A percentile compares a stretch with the other conserved stretches of the same genome.
Conservation (phyloP, 2,113 vertebrate species). For the Trichomycterus rosablanca region DNA sequence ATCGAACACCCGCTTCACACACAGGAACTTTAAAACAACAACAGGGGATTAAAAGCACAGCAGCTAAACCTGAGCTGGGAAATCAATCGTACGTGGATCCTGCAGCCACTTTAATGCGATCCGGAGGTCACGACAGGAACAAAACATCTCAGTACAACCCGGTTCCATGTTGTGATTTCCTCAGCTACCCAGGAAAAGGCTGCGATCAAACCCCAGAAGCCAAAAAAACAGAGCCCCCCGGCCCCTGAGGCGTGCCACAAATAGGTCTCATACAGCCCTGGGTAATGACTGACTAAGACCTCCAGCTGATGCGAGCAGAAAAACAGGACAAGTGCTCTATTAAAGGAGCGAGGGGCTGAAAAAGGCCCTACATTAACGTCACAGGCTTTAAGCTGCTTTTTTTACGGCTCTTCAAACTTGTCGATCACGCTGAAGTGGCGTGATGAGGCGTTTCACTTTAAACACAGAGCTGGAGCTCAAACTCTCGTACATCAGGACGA, state of each 20-base stretch:
- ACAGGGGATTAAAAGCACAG: slow-evolving; percentile 7
- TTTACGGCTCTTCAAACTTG: slow-evolving; percentile 34
- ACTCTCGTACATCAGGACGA: slow-evolving; percentile 2
- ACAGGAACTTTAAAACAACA: slow-evolving; percentile 8
- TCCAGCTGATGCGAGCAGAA: slow-evolving; percentile 60
- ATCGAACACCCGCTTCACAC: too few relatives aligned
- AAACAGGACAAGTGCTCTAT: slow-evolving; percentile 51
- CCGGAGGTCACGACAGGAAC: slow-evolving; percentile 29
- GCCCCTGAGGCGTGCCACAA: slow-evolving; percentile 64
- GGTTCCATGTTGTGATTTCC: slow-evolving; percentile 49
- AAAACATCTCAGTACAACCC: slow-evolving; percentile 1
- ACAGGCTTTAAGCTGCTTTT: slow-evolving; percentile 22
- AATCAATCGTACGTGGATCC: slow-evolving; percentile 51
- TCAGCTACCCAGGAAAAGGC: slow-evolving; percentile 57
- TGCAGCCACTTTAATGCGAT: slow-evolving; percentile 31
- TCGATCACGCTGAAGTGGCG: slow-evolving; percentile 9
- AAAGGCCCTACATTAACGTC: slow-evolving; percentile 28
- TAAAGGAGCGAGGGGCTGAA: slow-evolving; percentile 36
- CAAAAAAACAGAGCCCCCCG: slow-evolving; percentile 58
- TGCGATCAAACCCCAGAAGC: slow-evolving; percentile 64
- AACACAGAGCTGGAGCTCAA: slow-evolving; percentile 26
- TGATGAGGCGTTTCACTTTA: slow-evolving; percentile 21
- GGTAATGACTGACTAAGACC: slow-evolving; percentile 67
- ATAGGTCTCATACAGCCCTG: slow-evolving; percentile 63
- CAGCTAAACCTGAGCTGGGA: slow-evolving; percentile 39